phyloP scores from a whole-genome alignment of 2,797 vertebrate genomes.

The Glyptemys insculpta region DNA sequence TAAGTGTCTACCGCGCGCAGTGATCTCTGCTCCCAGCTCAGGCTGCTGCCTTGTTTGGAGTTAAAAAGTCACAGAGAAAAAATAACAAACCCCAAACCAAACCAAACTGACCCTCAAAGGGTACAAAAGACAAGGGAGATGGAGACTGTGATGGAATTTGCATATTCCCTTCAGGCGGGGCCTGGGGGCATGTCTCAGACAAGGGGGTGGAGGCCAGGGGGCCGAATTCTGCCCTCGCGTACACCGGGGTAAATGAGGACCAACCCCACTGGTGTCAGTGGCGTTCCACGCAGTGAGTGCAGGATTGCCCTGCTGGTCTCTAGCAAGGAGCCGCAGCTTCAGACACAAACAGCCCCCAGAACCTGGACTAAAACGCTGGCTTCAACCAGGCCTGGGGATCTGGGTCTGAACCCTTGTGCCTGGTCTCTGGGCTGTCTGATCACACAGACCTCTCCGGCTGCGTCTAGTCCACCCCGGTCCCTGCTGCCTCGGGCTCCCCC shows the following conservation, averaged over 20 bases:
- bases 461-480: not conserved
- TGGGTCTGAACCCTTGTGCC: not conserved
- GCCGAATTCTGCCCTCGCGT: not conserved
- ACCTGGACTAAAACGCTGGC: not conserved
- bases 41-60: not conserved
- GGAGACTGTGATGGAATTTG: conserved; percentile 56
- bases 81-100: not conserved
- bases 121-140: conserved; percentile 26
- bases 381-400: not conserved
- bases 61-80: not conserved
- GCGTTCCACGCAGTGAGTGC: not conserved
- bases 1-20: not conserved
- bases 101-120: not conserved
- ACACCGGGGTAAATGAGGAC: not conserved
- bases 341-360: not conserved
- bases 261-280: not conserved
- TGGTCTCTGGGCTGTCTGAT: not conserved
- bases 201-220: not conserved
- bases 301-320: not conserved
- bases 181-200: conserved; percentile 41
- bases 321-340: not conserved
- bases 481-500: not conserved
- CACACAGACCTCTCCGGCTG: not conserved
- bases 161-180: conserved; percentile 67
- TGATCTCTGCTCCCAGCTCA: not conserved